Evolutionary conservation across 2,113 vertebrate genomes (phyloP).

Genomic region (Barnardius zonarius): DNA sequence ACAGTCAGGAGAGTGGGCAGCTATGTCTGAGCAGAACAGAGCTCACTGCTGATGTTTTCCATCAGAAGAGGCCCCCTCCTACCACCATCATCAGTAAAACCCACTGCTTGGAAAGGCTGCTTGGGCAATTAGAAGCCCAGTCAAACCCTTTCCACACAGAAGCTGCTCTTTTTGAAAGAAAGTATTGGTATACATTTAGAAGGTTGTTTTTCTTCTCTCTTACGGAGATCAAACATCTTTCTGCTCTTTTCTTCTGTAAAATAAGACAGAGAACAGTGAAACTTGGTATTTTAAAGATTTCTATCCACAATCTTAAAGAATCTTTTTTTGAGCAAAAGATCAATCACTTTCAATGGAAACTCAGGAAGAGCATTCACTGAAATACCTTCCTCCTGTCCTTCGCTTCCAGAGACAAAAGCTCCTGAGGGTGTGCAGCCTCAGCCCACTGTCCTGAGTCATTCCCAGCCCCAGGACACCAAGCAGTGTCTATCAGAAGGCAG

Average conservation of each 20-base stretch:
- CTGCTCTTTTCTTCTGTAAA: conserved; percentile 17
- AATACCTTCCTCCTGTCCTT: background rate
- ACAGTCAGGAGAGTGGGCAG: background rate
- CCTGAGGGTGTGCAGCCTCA: rapidly evolving
- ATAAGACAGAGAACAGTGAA: background rate
- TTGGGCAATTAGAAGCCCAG: background rate
- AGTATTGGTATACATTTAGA: background rate
- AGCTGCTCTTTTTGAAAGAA: background rate
- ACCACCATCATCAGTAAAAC: background rate
- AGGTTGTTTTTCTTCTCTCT: background rate
- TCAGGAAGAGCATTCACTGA: background rate
- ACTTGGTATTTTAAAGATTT: background rate
- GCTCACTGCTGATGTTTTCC: background rate
- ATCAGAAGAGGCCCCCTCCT: background rate
- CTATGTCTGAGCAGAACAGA: rapidly evolving
- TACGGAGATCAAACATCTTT: conserved; percentile 1
- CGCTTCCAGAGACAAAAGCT: background rate
- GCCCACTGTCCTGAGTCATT: background rate
- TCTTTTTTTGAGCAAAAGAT: conserved; percentile 4
- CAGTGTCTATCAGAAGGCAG: background rate
- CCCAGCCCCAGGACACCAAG: rapidly evolving
- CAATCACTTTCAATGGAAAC: background rate
- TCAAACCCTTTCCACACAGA: background rate
- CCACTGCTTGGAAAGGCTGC: background rate
- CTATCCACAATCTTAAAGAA: background rate